Conservation (phyloP, 2,797 vertebrate genomes). For the Thripadectes ignobilis region DNA sequence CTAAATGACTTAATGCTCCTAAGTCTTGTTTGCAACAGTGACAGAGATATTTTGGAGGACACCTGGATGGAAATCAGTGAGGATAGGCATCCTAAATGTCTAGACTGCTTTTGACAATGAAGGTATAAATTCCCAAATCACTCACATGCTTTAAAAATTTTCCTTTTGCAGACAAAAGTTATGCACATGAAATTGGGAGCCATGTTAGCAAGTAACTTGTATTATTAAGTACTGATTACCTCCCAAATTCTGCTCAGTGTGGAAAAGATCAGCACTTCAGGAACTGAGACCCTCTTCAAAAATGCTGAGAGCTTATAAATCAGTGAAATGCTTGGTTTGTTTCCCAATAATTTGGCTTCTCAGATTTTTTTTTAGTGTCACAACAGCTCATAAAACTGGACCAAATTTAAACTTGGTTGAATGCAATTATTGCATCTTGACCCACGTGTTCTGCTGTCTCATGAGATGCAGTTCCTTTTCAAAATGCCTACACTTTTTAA, state of each 20-base stretch:
- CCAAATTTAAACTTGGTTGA: not conserved
- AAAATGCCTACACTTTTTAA: not conserved
- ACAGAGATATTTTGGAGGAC: not conserved
- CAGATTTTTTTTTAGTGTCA: not conserved
- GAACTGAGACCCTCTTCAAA: not conserved
- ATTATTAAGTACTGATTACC: not conserved
- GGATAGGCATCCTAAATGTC: not conserved
- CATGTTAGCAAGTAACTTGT: not conserved
- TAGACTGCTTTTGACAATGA: not conserved
- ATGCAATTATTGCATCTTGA: not conserved
- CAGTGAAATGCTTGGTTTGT: not conserved
- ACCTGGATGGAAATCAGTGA: not conserved
- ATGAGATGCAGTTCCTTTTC: not conserved
- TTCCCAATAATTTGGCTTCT: not conserved
- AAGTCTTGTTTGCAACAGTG: slow-evolving; percentile 16
- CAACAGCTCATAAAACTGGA: not conserved
- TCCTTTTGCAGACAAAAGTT: not conserved
- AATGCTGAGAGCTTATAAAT: not conserved
- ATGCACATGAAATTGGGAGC: not conserved
- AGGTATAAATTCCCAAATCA: not conserved
- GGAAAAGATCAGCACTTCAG: not conserved
- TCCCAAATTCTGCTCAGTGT: not conserved
- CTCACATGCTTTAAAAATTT: not conserved
- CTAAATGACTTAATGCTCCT: slow-evolving; percentile 43
- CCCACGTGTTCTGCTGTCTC: not conserved